phyloP scores from a whole-genome alignment of 2,888 invertebrate species.

The Linnaemya tessellans region DNA sequence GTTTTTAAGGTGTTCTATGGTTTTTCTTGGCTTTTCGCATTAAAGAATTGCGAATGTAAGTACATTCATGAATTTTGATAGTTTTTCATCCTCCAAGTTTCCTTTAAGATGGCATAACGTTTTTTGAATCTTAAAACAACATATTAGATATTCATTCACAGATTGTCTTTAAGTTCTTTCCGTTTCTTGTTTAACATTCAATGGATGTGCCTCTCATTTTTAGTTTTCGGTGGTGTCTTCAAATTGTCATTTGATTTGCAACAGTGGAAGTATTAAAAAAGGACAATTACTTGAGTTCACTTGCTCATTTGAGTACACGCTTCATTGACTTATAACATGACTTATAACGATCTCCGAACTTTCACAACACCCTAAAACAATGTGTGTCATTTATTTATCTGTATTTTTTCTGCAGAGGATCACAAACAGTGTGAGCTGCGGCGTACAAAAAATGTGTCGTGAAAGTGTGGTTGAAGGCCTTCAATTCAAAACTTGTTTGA shows the following conservation, averaged over 20 bases:
- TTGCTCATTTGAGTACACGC: too few species aligned
- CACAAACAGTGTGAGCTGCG: too few species aligned
- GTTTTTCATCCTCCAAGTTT: conserved; percentile 1
- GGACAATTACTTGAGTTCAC: too few species aligned
- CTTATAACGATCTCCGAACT: too few species aligned
- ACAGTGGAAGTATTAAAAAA: conserved; percentile 23
- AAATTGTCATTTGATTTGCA: conserved; percentile 48
- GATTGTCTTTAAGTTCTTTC: conserved; percentile 45
- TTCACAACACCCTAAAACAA: too few species aligned
- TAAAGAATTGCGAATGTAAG: conserved; percentile 51
- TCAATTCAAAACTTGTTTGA: too few species aligned
- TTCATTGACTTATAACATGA: too few species aligned
- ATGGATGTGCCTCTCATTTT: conserved; percentile 10
- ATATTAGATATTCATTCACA: conserved; percentile 59
- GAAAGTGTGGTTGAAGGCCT: too few species aligned
- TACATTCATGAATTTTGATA: conserved; percentile 66
- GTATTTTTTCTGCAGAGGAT: too few species aligned
- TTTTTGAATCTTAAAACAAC: conserved; percentile 62
- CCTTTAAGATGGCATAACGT: conserved; percentile 54
- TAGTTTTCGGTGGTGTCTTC: conserved; percentile 11
- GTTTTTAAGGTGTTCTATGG: conserved; percentile 67
- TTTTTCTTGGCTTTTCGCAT: conserved; percentile 43
- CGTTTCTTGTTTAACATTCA: conserved; percentile 48
- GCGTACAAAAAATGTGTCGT: too few species aligned
- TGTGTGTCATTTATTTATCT: too few species aligned